A percentile compares a stretch with the other conserved stretches of the same genome.
phyloP scores from a whole-genome alignment of 2,113 vertebrate genomes.

The Hypocryptadius cinnamomeus region DNA sequence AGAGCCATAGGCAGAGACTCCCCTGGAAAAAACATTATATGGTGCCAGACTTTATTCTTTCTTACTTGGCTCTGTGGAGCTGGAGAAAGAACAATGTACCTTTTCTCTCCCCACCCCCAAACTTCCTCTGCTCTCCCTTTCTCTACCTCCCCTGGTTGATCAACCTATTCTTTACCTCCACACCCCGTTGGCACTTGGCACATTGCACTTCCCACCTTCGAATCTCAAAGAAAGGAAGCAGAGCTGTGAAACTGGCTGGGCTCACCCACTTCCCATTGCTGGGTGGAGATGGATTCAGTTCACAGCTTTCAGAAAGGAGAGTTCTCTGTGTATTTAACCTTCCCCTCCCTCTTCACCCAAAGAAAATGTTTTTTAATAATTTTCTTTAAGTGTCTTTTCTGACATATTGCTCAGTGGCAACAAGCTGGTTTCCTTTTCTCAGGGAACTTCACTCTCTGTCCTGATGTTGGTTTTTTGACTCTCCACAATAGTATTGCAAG shows the following conservation, averaged over 20 bases:
- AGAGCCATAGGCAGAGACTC: conserved; percentile 6
- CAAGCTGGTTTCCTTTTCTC: neutral
- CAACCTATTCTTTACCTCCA: conserved; percentile 19
- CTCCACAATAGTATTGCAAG: neutral
- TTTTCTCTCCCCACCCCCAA: conserved; percentile 12
- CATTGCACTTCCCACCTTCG: neutral
- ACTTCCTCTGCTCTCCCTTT: conserved; percentile 14
- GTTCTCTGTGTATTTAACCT: neutral
- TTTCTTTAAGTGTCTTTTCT: neutral
- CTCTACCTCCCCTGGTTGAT: neutral
- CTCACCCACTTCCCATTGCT: conserved; percentile 49
- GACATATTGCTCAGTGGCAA: neutral
- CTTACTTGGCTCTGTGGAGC: neutral
- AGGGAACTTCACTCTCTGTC: neutral
- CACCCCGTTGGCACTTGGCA: neutral
- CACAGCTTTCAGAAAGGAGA: neutral
- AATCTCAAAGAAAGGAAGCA: conserved; percentile 49
- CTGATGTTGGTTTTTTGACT: neutral
- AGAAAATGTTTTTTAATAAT: neutral
- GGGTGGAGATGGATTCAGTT: neutral
- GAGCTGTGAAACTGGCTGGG: conserved; percentile 13
- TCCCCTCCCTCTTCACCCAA: neutral
- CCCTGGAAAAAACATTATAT: conserved; percentile 21
- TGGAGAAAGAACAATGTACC: conserved; percentile 32
- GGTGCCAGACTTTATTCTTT: conserved; percentile 37